Evolutionary conservation across 1,140 invertebrate genomes (phyloP).

Genomic region (Adoxophyes honmai): DNA sequence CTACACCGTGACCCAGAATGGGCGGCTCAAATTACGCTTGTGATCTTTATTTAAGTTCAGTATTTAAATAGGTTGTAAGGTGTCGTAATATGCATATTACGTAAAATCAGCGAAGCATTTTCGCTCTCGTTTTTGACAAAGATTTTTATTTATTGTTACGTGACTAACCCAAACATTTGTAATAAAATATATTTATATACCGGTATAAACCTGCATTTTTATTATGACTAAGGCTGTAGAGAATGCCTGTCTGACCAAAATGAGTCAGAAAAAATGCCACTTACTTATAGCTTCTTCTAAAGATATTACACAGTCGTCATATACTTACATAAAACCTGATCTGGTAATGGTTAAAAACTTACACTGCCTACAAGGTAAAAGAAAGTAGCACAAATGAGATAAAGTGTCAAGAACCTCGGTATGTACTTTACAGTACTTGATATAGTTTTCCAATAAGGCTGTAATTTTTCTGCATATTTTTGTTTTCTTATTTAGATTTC

Average conservation of each 20-base stretch:
- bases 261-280: neutral
- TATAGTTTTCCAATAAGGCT: too few relatives aligned
- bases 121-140: constrained; percentile 63
- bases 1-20: constrained; percentile 55
- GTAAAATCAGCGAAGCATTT: constrained; percentile 47
- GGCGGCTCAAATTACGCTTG: constrained; percentile 72
- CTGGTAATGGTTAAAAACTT: neutral
- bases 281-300: neutral
- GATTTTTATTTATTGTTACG: constrained; percentile 70
- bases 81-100: constrained; percentile 76
- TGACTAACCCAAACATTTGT: constrained; percentile 67
- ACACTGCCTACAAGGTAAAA: neutral
- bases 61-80: constrained; percentile 73
- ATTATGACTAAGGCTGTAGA: neutral
- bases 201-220: constrained; percentile 61
- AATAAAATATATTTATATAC: constrained; percentile 70
- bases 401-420: neutral
- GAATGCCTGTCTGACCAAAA: neutral
- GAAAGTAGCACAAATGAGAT: constrained; percentile 4
- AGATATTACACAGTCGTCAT: too few relatives aligned
- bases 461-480: too few relatives aligned
- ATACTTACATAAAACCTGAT: neutral
- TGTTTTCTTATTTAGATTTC: too few relatives aligned
- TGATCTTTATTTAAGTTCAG: constrained; percentile 71
- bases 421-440: too few relatives aligned